These are phyloP conservation scores for Callochromis pleurospilus DNA, from an alignment of 2,113 vertebrate species.

Conservation along the genomic window DNA sequence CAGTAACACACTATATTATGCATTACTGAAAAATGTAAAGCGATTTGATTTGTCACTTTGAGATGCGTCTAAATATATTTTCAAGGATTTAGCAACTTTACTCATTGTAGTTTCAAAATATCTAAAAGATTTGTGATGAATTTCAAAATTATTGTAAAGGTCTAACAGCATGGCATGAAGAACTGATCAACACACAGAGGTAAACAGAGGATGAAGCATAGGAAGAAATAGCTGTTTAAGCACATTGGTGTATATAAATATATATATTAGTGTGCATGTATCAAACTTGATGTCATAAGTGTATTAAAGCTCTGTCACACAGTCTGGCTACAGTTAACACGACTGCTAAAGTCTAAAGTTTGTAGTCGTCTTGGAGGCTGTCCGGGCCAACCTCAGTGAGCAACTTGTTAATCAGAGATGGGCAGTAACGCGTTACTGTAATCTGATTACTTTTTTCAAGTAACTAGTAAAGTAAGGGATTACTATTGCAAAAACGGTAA, in stretches of 20 bases:
- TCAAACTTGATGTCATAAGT: too few species aligned
- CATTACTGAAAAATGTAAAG: background rate
- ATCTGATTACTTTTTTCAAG: too few species aligned
- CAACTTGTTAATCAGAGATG: too few species aligned
- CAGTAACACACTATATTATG: background rate
- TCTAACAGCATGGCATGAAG: background rate
- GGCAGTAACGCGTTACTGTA: too few species aligned
- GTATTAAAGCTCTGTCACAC: too few species aligned
- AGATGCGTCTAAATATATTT: background rate
- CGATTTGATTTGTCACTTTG: background rate
- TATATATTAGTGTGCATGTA: background rate
- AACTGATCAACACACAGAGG: background rate
- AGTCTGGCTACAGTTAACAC: too few species aligned
- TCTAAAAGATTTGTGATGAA: background rate
- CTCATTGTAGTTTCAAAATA: background rate
- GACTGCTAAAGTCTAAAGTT: too few species aligned
- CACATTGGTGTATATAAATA: background rate
- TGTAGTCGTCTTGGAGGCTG: too few species aligned
- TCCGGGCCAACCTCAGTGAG: too few species aligned
- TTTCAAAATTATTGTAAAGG: background rate
- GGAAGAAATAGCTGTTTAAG: background rate
- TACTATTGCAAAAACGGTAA: too few species aligned
- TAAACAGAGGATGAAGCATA: background rate
- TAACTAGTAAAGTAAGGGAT: too few species aligned
- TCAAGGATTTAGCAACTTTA: background rate